Conservation (phyloP, 1,140 invertebrate genomes). For the Gyrodactylus bullatarudis region DNA sequence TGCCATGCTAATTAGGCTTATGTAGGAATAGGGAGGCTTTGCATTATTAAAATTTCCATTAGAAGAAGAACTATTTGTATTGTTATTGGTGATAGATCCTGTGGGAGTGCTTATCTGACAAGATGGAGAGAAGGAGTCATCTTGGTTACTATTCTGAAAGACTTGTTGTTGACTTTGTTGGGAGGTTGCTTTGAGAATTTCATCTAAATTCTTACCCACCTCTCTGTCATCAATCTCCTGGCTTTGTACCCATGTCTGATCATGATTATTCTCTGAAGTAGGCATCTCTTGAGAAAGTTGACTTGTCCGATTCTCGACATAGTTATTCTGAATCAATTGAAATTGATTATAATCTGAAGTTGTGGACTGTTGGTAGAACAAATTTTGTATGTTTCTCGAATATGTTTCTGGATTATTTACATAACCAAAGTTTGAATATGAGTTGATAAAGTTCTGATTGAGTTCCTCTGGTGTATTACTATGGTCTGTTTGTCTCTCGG, state of each 20-base stretch:
- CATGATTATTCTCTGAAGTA: not conserved
- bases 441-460: no score
- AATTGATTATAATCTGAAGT: not conserved
- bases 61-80: conserved; percentile 23
- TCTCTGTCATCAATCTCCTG: not conserved
- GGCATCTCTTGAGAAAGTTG: not conserved
- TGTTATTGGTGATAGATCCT: not conserved
- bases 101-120: not conserved
- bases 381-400: not conserved
- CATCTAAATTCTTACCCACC: not conserved
- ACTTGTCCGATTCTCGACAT: not conserved
- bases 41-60: conserved; percentile 71
- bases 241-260: not conserved
- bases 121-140: not conserved
- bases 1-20: conserved; percentile 10
- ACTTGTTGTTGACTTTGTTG: not conserved
- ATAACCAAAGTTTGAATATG: no score
- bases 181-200: not conserved
- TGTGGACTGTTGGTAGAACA: not conserved
- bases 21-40: conserved; percentile 9
- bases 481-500: no score
- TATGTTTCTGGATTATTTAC: no score
- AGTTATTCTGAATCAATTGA: not conserved
- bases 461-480: no score
- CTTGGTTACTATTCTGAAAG: not conserved